These are phyloP conservation scores for Pseudococcus jackbeardsleyi DNA, from an alignment of 2,888 invertebrate species.

Conservation along the genomic window DNA sequence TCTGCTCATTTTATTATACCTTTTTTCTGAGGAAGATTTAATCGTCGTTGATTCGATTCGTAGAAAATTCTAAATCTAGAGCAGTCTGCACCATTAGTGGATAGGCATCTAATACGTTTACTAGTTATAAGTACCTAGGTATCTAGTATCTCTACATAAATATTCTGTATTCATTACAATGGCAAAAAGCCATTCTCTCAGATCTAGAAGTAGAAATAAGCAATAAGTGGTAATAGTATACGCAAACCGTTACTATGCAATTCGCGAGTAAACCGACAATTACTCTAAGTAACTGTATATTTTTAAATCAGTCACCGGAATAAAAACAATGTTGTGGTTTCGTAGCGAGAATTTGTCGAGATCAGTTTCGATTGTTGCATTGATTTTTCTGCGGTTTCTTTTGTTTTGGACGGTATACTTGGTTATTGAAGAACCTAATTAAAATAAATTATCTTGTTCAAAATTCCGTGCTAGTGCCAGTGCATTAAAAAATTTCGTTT, in stretches of 20 bases:
- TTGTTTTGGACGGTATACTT: not conserved
- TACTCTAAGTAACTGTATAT: constrained; percentile 21
- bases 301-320: constrained; percentile 29
- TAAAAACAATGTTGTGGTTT: constrained; percentile 22
- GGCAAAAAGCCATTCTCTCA: not conserved
- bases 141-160: no score
- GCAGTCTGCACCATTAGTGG: no score
- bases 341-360: not conserved
- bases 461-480: not conserved
- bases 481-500: not conserved
- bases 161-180: no score
- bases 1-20: not conserved
- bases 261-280: constrained; percentile 16
- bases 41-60: not conserved
- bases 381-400: constrained; percentile 29
- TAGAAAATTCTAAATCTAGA: not conserved
- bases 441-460: not conserved
- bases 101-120: no score
- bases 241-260: constrained; percentile 30
- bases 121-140: no score
- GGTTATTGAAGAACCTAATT: not conserved
- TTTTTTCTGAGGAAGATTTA: not conserved
- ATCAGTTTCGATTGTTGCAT: constrained; percentile 14
- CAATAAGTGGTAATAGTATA: not conserved
- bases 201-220: not conserved